Percentiles rank a stretch among this genome's conserved stretches.
Evolutionary conservation across 2,113 vertebrate species (phyloP).

Genomic region (Lagenorhynchus albirostris): DNA sequence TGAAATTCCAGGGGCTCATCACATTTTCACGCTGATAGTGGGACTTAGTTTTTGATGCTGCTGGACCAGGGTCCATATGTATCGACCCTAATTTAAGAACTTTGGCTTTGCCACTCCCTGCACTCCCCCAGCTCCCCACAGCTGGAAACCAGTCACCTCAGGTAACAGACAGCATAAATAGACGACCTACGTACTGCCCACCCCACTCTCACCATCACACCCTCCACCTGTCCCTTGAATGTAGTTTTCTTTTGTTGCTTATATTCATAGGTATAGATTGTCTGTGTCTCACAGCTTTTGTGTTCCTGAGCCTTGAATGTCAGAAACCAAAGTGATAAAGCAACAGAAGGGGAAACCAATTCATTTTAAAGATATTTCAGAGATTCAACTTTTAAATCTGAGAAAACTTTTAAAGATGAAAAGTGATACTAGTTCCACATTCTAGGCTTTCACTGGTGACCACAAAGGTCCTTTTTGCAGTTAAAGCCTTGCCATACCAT

Average conservation of each 20-base stretch:
- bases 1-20: conserved; percentile 56
- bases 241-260: background rate
- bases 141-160: background rate
- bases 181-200: fast-evolving
- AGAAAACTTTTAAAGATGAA: background rate
- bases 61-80: background rate
- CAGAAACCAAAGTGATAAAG: background rate
- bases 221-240: background rate
- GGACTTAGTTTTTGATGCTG: background rate
- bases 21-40: conserved; percentile 7
- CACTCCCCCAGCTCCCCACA: background rate
- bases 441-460: background rate
- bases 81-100: background rate
- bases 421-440: background rate
- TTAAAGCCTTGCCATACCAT: fast-evolving
- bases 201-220: fast-evolving
- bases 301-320: background rate
- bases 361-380: background rate
- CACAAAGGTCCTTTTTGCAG: background rate
- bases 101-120: background rate
- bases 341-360: background rate
- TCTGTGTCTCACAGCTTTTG: background rate
- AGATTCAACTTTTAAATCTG: background rate
- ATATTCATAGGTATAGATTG: too few species aligned
- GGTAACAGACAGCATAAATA: background rate